Percentiles rank a stretch among this genome's conserved stretches.
Evolutionary conservation across 2,888 invertebrate genomes (phyloP).

Genomic region (Conistra vaccinii): DNA sequence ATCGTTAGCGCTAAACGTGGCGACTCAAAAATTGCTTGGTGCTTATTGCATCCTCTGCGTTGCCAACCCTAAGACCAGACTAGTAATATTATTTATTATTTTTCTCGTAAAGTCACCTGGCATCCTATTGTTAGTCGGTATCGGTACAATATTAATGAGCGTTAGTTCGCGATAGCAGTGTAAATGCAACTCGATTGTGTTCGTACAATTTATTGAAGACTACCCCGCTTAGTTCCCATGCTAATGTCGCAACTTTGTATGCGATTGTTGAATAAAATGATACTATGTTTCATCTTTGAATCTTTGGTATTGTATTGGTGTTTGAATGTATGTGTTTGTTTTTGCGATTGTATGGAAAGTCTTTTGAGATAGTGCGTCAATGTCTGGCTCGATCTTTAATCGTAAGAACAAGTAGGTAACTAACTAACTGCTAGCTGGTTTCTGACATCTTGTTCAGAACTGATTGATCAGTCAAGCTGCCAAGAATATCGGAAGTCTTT

Average conservation of each 20-base stretch:
- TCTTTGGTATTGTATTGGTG: conserved; percentile 25
- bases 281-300: conserved; percentile 47
- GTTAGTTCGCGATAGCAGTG: conserved; percentile 58
- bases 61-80: conserved; percentile 53
- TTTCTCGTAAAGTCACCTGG: conserved; percentile 61
- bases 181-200: conserved; percentile 55
- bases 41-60: too few relatives aligned
- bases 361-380: neutral
- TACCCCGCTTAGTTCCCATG: conserved; percentile 40
- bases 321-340: conserved; percentile 36
- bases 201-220: conserved; percentile 62
- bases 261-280: conserved; percentile 59
- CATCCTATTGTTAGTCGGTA: conserved; percentile 69
- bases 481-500: neutral
- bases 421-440: neutral
- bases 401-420: neutral
- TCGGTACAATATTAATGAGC: conserved; percentile 75
- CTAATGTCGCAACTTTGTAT: conserved; percentile 60
- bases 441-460: neutral
- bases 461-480: neutral
- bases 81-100: conserved; percentile 62
- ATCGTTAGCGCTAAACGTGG: too few relatives aligned
- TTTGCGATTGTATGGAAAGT: neutral
- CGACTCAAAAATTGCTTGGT: too few relatives aligned
- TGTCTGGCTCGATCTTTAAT: neutral